Evolutionary conservation across 1,140 invertebrate species (phyloP), one percentile per base, ranked within the genome.

Genomic region (Psix sp.): DNA sequence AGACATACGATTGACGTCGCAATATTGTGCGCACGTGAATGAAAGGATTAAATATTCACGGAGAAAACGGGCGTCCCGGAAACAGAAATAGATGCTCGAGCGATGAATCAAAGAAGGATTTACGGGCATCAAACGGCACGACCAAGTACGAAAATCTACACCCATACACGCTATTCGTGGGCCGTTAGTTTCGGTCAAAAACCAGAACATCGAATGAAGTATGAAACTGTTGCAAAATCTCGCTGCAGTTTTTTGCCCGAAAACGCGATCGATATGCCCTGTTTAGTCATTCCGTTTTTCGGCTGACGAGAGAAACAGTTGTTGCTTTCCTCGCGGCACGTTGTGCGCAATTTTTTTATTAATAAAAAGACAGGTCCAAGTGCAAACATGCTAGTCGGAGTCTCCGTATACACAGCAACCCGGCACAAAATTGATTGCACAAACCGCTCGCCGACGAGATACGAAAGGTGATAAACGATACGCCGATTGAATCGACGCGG

Each of bases 391-490:
- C 14, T 46, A 21, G 21, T 38, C n/a, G n/a, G 13, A 29, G 57
- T 63, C 59, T 65, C 45, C 54, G 60, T 73, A 66, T 66, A 62
- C 54, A 73, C 60, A 39, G 16, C 51, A n/a, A 20, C 39, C 31
- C 0, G 21, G 59, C 38, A 57, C n/a, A n/a, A 33, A 51, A 59
- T 36, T 56, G 57, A 68, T 74, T 65, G 57, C 43, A 20, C 62
- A 63, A 66, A 51, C 63, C 48, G 51, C 9, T 49, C 11, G 15
- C 31, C 42, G 45, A 33, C 43, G 62, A 67, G 52, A 38, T 40
- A 63, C 57, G 40, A 42, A 46, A 52, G 51, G 52, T 68, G 72
- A 68, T 74, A 65, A 65, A 68, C 52, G 63, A 68, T 54, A 74
- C 31, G 46, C 21, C 63, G 51, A 63, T 67, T 49, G 39, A 62